phyloP scores from a whole-genome alignment of 2,888 invertebrate genomes.

The Heteropelma amictum region DNA sequence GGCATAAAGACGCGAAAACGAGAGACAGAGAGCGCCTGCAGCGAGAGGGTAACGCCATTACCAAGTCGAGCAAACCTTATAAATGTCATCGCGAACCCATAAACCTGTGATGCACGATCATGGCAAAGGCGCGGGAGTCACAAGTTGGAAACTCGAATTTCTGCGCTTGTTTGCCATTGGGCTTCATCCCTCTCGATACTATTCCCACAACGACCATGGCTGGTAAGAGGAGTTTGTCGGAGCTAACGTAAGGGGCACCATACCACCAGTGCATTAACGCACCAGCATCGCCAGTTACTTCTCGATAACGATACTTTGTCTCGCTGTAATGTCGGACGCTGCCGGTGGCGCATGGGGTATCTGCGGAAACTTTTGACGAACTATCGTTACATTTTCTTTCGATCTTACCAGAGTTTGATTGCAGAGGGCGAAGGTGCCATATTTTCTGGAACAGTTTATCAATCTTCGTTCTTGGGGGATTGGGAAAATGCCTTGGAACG shows the following conservation, averaged over 20 bases:
- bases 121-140: constrained; percentile 17
- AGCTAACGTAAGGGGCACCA: not conserved
- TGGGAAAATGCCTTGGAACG: too few relatives aligned
- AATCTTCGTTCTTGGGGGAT: too few relatives aligned
- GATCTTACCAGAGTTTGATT: too few relatives aligned
- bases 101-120: constrained; percentile 70
- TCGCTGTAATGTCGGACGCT: constrained; percentile 14
- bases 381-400: too few relatives aligned
- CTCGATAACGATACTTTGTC: constrained; percentile 39
- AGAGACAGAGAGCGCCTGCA: not conserved
- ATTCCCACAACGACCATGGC: constrained; percentile 33
- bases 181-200: constrained; percentile 27
- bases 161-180: constrained; percentile 29
- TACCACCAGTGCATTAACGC: not conserved
- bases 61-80: constrained; percentile 66
- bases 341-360: not conserved
- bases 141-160: constrained; percentile 49
- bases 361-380: not conserved
- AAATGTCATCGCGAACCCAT: constrained; percentile 70
- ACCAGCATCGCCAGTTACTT: constrained; percentile 15
- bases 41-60: constrained; percentile 37
- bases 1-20: not conserved
- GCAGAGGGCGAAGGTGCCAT: too few relatives aligned
- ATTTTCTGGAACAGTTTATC: too few relatives aligned
- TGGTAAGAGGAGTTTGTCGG: not conserved